Base-by-base conservation (phyloP, 2,113 vertebrate species). In the Struthidea cinerea region DNA sequence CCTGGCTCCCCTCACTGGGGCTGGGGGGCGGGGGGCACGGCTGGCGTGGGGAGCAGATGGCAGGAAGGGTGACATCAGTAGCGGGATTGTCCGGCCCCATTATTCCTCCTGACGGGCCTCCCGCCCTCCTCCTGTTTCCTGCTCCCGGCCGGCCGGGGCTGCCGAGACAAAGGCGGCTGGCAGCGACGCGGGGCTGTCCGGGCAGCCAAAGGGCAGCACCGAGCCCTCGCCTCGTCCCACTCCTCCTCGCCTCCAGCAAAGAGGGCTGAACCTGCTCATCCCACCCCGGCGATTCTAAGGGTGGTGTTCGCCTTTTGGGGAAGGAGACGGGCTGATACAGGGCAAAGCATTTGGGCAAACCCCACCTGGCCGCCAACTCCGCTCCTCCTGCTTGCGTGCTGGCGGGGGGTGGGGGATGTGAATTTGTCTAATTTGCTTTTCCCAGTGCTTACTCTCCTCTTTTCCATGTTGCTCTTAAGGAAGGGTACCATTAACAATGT, bases 11-110 rank as follows among this genome's bases (percentile, higher is more conserved):
- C 20, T 3, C 67, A 30, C 32, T 3, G 4, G 67, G 28, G 80
- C 76, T 32, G 68, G 63, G 70, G 73, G 39, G 14, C 6, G 4
- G 42, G 87, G 82, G 91, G 73, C 83, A 92, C 10, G 41, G 93
- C 86, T 91, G 83, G 90, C 6, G 68, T 86, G 88, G 90, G 86
- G 84, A 96, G 96, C 97, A 97, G 97, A 97, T 97, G 97, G 97
- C 97, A 97, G 97, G 97, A 97, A 97, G 97, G 94, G 97, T 96
- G 97, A 97, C 97, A 96, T 96, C 97, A 97, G 94, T 94, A 86
- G 79, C 7, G 49, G 76, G 12, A 96, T 96, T 96, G 97, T 97
- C 96, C 97, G 5, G 91, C 87, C 84, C 96, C 93, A 95, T 96
- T 95, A 96, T 97, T 96, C 94, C 96, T 97, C 57, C 81, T 95